Evolutionary conservation across 1,140 invertebrate species (phyloP).

Genomic region (Meteorus sp.): DNA sequence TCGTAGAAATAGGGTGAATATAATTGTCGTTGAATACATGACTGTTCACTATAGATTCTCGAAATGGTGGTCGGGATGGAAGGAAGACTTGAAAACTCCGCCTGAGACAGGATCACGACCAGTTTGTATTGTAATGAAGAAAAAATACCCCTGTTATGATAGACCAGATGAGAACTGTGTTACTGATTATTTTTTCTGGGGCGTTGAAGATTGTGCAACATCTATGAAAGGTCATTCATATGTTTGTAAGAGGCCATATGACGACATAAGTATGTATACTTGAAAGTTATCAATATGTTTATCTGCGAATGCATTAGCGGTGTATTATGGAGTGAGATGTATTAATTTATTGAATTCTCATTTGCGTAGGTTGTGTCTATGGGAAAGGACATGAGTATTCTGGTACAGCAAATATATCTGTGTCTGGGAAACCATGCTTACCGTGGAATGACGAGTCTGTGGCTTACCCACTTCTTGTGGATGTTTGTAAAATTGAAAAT

Average conservation of each 20-base stretch:
- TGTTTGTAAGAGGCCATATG: constrained; percentile 58
- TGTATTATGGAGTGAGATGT: too few relatives aligned
- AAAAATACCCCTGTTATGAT: constrained; percentile 54
- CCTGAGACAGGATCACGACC: constrained; percentile 40
- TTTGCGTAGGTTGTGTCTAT: constrained; percentile 56
- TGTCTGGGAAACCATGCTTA: constrained; percentile 57
- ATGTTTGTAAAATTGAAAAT: constrained; percentile 36
- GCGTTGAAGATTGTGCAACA: constrained; percentile 55
- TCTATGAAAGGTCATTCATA: constrained; percentile 55
- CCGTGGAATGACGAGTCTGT: constrained; percentile 56
- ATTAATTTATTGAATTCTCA: too few relatives aligned
- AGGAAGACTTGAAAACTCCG: constrained; percentile 34
- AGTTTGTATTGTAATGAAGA: constrained; percentile 54
- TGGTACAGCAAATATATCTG: constrained; percentile 60
- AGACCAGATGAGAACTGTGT: constrained; percentile 42
- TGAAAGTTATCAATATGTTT: background rate
- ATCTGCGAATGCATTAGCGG: too few relatives aligned
- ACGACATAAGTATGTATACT: constrained; percentile 54
- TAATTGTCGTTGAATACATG: too few relatives aligned
- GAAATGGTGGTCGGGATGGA: constrained; percentile 58
- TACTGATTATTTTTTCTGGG: constrained; percentile 63
- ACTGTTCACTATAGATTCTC: constrained; percentile 38
- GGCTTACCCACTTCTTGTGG: constrained; percentile 43
- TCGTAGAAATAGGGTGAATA: background rate
- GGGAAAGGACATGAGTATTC: constrained; percentile 58